Percentiles rank a stretch among this genome's conserved stretches.
Conservation (phyloP, 2,797 vertebrate genomes). For the Aphelocoma californica region DNA sequence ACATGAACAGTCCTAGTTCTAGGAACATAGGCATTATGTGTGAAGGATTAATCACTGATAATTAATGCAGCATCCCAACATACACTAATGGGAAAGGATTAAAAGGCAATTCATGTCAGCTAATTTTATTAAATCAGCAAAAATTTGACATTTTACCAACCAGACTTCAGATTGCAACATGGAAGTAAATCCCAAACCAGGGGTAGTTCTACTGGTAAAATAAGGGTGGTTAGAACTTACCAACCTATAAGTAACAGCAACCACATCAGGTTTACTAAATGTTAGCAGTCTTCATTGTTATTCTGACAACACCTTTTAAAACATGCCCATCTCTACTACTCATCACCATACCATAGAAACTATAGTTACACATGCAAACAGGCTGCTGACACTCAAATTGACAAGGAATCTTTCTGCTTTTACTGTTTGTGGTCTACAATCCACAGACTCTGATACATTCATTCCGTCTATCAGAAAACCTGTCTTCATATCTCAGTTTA, state of each 20-base stretch:
- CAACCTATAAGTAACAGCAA: neutral
- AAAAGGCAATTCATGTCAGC: neutral
- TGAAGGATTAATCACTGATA: neutral
- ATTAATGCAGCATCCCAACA: neutral
- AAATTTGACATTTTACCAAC: neutral
- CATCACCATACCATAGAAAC: neutral
- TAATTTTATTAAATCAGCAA: neutral
- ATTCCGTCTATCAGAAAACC: neutral
- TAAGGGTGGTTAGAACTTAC: neutral
- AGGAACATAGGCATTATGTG: neutral
- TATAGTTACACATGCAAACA: neutral
- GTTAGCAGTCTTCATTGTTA: neutral
- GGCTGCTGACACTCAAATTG: conserved; percentile 15
- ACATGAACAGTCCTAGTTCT: neutral
- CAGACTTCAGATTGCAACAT: neutral
- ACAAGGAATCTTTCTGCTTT: neutral
- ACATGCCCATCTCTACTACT: neutral
- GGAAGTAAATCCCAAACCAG: neutral
- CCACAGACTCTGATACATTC: neutral
- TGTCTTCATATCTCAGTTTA: neutral
- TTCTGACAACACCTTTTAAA: neutral
- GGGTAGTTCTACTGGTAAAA: neutral
- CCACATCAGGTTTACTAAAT: neutral
- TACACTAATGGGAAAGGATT: neutral
- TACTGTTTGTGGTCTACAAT: neutral